Evolutionary conservation across 2,888 invertebrate species (phyloP).

Genomic region (Hemistola chrysoprasaria): DNA sequence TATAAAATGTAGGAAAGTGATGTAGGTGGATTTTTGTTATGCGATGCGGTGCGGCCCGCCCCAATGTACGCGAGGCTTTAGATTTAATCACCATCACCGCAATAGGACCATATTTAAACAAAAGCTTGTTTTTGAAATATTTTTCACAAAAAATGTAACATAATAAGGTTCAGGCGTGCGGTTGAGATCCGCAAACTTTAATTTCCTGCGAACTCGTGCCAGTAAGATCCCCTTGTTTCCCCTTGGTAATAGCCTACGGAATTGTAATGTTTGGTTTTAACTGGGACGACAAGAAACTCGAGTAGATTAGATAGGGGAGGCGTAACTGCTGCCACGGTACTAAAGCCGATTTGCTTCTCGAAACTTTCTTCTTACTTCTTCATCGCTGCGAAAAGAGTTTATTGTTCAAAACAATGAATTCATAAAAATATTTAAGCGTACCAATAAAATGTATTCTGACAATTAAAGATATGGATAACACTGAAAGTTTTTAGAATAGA

Average conservation of each 20-base stretch:
- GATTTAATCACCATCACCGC: too few species aligned
- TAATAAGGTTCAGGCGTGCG: slow-evolving; percentile 29
- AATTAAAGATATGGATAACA: too few species aligned
- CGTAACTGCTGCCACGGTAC: slow-evolving; percentile 4
- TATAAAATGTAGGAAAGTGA: too few species aligned
- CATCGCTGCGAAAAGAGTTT: slow-evolving; percentile 8
- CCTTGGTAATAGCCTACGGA: slow-evolving; percentile 23
- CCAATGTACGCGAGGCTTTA: too few species aligned
- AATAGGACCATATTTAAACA: slow-evolving; percentile 5
- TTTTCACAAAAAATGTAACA: slow-evolving; percentile 1
- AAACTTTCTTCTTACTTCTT: slow-evolving; percentile 1
- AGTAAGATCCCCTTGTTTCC: slow-evolving; percentile 32
- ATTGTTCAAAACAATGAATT: background rate
- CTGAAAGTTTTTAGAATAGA: too few species aligned
- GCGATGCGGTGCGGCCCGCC: too few species aligned
- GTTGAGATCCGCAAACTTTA: slow-evolving; percentile 42
- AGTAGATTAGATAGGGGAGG: slow-evolving; percentile 18
- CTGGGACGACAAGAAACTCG: slow-evolving; percentile 15
- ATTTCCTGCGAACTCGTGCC: slow-evolving; percentile 42
- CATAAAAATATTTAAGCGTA: background rate
- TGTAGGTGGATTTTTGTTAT: too few species aligned
- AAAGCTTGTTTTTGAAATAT: slow-evolving; percentile 9
- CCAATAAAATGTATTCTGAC: too few species aligned
- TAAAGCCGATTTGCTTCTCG: slow-evolving; percentile 13
- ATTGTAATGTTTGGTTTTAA: slow-evolving; percentile 22